phyloP scores from a whole-genome alignment of 2,888 invertebrate species.

The Drosophila formosana region DNA sequence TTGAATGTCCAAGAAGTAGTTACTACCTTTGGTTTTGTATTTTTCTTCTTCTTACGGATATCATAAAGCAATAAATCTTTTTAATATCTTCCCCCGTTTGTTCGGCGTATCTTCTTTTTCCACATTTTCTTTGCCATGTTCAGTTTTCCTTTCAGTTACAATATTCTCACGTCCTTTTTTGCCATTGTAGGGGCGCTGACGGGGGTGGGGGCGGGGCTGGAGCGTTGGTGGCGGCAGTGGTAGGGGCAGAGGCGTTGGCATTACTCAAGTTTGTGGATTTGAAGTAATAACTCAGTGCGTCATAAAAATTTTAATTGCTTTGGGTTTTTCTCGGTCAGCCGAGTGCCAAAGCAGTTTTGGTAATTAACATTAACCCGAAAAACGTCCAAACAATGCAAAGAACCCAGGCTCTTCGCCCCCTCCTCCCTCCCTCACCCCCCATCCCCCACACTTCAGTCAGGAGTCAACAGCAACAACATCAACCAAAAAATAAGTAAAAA shows the following conservation, averaged over 20 bases:
- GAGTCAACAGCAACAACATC: constrained; percentile 32
- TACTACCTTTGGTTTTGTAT: constrained; percentile 36
- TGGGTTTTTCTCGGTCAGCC: constrained; percentile 69
- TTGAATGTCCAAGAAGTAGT: constrained; percentile 39
- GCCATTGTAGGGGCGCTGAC: constrained; percentile 5
- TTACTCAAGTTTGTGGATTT: constrained; percentile 82
- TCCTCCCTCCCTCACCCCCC: background rate
- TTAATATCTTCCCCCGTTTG: constrained; percentile 65
- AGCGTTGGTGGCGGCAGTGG: constrained; percentile 23
- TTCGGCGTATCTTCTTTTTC: constrained; percentile 40
- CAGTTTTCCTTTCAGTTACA: constrained; percentile 64
- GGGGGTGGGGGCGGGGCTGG: constrained; percentile 1
- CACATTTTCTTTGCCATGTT: constrained; percentile 57
- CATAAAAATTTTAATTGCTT: constrained; percentile 82
- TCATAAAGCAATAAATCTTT: constrained; percentile 78
- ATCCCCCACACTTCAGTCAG: constrained; percentile 20
- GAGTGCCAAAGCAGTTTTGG: constrained; percentile 80
- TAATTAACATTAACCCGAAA: constrained; percentile 79
- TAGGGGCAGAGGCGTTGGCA: constrained; percentile 57
- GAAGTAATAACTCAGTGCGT: constrained; percentile 81
- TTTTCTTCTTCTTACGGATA: constrained; percentile 38
- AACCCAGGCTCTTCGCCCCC: constrained; percentile 37
- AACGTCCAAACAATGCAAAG: constrained; percentile 75
- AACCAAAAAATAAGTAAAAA: constrained; percentile 34
- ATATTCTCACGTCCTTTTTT: constrained; percentile 72